A percentile compares a stretch with the other conserved stretches of the same genome.
Evolutionary conservation across 2,113 vertebrate species (phyloP).

Genomic region (Suricata suricatta): DNA sequence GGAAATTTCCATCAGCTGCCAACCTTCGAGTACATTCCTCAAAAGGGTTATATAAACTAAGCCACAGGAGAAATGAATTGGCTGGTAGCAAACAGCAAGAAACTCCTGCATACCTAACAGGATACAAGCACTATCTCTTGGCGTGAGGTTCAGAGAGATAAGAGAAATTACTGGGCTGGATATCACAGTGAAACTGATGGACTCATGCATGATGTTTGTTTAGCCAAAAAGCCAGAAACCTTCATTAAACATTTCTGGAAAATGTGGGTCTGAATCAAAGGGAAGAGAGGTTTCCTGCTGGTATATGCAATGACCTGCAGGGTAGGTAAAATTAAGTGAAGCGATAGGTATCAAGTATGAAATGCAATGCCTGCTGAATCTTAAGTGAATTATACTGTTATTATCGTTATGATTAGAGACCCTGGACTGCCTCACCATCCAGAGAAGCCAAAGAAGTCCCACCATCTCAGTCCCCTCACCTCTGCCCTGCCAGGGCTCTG

Average conservation of each 20-base stretch:
- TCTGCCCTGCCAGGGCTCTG: neutral
- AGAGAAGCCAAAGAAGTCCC: neutral
- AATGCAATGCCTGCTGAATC: neutral
- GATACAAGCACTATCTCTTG: neutral
- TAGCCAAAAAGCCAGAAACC: slow-evolving; percentile 28
- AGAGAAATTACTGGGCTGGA: neutral
- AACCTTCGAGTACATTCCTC: neutral
- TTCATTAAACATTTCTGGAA: slow-evolving; percentile 59
- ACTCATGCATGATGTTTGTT: slow-evolving; percentile 12
- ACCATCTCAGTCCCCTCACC: neutral
- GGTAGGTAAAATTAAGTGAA: slow-evolving; percentile 13
- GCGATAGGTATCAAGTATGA: neutral
- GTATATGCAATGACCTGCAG: neutral
- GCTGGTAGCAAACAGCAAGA: neutral
- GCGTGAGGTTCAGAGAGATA: neutral
- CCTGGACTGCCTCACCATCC: neutral
- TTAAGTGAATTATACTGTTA: neutral
- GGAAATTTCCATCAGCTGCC: neutral
- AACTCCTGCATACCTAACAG: neutral
- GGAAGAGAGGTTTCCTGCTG: slow-evolving; percentile 30
- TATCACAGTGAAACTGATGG: neutral
- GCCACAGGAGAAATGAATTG: neutral
- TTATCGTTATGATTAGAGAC: neutral
- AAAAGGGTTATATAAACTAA: neutral
- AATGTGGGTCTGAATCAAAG: slow-evolving; percentile 41